Base-by-base conservation (phyloP, 2,113 vertebrate species). In the Gavia stellata region DNA sequence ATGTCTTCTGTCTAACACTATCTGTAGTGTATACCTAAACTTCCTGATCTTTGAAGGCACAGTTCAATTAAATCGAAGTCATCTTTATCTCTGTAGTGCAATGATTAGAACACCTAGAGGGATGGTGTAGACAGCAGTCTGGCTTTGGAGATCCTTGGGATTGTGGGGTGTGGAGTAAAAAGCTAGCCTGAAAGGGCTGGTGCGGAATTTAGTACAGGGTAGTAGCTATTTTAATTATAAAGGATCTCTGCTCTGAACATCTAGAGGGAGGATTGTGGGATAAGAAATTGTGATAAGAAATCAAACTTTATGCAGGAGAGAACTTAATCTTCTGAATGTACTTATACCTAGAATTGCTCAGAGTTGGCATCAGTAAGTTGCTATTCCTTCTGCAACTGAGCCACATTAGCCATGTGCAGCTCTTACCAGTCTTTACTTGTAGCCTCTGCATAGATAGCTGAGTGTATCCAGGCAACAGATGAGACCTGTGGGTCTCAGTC, bases 331-430 rank as follows among this genome's bases (percentile, higher is more conserved):
- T 7, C 16, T 74, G 52, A 33, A 47, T 44, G 10, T 55, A 4
- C 17, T 81, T 68, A 14, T 25, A 77, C 20, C 11, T 13, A n/a
- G 67, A 88, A 65, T n/a, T 82, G 9, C 26, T 81, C 26, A 38
- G 31, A 61, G 31, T 5, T 91, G 53, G 31, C 52, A 36, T 49
- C 24, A 33, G 5, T 42, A 29, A 81, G 21, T 74, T 91, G 21
- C 23, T 59, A 1, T n/a, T 84, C 42, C 15, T 86, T 81, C 74
- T 53, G 61, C 42, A 86, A 33, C 31, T 63, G 34, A 66, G 34
- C 36, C 50, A 55, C 0, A 0, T 56, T 66, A 87, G 55, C 59
- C 5, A 1, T 17, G 18, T 78, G 45, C 55, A 78, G 1, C 17
- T 47, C 34, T 53, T 53, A 6, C 34, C 16, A 19, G 42, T 31